These are phyloP conservation scores for Capitella teleta DNA, from an alignment of 1,140 invertebrate species.

Conservation along the genomic window DNA sequence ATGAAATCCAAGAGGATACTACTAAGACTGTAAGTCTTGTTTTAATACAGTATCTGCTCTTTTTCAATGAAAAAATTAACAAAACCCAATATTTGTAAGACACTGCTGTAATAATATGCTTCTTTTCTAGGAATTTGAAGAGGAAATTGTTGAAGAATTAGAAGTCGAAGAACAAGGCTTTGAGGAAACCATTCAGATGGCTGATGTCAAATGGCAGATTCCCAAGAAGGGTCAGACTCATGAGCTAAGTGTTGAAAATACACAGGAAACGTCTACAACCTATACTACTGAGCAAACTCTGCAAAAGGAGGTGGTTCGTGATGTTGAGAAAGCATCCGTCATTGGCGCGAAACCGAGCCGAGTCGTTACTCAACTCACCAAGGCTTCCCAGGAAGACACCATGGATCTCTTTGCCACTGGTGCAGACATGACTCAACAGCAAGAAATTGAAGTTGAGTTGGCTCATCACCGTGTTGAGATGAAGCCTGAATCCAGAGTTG, in stretches of 20 bases:
- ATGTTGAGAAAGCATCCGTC: neutral
- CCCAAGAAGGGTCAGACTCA: conserved; percentile 1
- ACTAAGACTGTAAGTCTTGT: too few species aligned
- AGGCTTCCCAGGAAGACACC: neutral
- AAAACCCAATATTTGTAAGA: too few species aligned
- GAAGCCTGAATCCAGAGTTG: conserved; percentile 2
- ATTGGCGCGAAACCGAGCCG: neutral
- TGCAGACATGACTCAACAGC: conserved; percentile 4
- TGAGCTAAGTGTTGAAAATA: conserved; percentile 5
- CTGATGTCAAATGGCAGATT: conserved; percentile 16
- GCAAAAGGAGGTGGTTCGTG: neutral
- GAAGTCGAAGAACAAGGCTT: conserved; percentile 12
- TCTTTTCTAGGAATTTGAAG: conserved; percentile 5
- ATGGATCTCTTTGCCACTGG: conserved; percentile 2
- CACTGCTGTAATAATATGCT: too few species aligned
- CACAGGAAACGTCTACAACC: neutral
- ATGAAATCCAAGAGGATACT: conserved; percentile 11
- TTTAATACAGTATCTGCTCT: too few species aligned
- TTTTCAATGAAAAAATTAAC: too few species aligned
- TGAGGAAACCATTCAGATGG: conserved; percentile 15
- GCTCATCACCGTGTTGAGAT: neutral
- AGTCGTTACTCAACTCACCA: conserved; percentile 1
- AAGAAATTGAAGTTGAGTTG: conserved; percentile 7
- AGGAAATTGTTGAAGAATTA: conserved; percentile 12
- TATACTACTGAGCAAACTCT: neutral